phyloP scores from a whole-genome alignment of 2,797 vertebrate genomes.

The Toxotes lorentzi region DNA sequence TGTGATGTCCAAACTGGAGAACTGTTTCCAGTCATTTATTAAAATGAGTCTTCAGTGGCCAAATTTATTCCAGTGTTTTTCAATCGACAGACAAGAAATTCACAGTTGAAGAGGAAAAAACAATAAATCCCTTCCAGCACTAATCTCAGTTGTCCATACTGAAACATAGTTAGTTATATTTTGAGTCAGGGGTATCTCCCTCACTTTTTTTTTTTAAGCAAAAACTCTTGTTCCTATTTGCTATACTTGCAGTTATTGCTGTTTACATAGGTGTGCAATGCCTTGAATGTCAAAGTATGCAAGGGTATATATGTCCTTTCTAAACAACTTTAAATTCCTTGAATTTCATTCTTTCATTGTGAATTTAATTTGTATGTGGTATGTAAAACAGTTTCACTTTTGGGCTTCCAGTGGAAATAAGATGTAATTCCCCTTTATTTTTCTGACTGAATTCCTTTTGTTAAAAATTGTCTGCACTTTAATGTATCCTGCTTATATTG shows the following conservation, averaged over 20 bases:
- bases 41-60: background rate
- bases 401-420: constrained; percentile 2
- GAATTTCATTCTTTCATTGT: constrained; percentile 16
- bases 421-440: background rate
- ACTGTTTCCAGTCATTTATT: background rate
- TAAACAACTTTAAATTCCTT: background rate
- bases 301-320: constrained; percentile 10
- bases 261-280: background rate
- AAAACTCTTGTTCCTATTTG: background rate
- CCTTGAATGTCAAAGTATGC: background rate
- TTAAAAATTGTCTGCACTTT: constrained; percentile 21
- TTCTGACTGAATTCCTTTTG: constrained; percentile 9
- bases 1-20: background rate
- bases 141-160: background rate
- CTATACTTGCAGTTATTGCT: background rate
- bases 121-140: background rate
- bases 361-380: constrained; percentile 11
- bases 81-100: background rate
- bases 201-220: background rate
- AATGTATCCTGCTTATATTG: constrained; percentile 28
- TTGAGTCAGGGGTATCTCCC: background rate
- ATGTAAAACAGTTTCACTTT: constrained; percentile 1
- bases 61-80: background rate
- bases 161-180: background rate
- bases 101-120: background rate